These are phyloP conservation scores for Seriola dumerili DNA, from an alignment of 2,113 vertebrate species.

Conservation along the genomic window DNA sequence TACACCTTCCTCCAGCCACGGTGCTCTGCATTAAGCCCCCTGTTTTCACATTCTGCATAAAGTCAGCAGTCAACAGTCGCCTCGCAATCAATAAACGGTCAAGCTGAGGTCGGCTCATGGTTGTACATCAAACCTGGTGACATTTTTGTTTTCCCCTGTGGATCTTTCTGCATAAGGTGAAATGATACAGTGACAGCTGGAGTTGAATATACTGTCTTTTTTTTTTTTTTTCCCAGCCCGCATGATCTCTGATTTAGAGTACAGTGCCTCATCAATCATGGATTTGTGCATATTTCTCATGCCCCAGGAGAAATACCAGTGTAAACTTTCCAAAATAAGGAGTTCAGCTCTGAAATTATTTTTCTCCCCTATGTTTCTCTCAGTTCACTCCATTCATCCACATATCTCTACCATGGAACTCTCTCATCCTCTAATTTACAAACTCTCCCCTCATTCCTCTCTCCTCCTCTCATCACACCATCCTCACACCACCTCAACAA, in stretches of 20 bases:
- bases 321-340: constrained; percentile 28
- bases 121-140: constrained; percentile 69
- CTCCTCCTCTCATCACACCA: constrained; percentile 15
- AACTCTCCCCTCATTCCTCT: constrained; percentile 14
- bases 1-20: constrained; percentile 41
- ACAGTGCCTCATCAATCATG: constrained; percentile 16
- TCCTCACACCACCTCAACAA: constrained; percentile 26
- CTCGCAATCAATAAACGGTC: constrained; percentile 64
- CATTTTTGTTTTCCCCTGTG: constrained; percentile 50
- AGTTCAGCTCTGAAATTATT: neutral
- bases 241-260: constrained; percentile 41
- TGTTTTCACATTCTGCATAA: constrained; percentile 66
- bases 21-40: constrained; percentile 38
- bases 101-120: constrained; percentile 61
- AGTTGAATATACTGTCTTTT: constrained; percentile 27
- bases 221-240: neutral
- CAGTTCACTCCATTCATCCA: neutral
- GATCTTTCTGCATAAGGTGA: constrained; percentile 37
- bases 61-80: constrained; percentile 66
- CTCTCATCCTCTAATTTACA: constrained; percentile 33
- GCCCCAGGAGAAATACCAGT: neutral
- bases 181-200: constrained; percentile 59
- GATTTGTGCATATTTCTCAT: constrained; percentile 24
- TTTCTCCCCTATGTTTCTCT: neutral
- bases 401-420: neutral